A percentile compares a stretch with the other conserved stretches of the same genome.
Evolutionary conservation across 2,797 vertebrate genomes (phyloP).

Genomic region (Acanthiza pusilla): DNA sequence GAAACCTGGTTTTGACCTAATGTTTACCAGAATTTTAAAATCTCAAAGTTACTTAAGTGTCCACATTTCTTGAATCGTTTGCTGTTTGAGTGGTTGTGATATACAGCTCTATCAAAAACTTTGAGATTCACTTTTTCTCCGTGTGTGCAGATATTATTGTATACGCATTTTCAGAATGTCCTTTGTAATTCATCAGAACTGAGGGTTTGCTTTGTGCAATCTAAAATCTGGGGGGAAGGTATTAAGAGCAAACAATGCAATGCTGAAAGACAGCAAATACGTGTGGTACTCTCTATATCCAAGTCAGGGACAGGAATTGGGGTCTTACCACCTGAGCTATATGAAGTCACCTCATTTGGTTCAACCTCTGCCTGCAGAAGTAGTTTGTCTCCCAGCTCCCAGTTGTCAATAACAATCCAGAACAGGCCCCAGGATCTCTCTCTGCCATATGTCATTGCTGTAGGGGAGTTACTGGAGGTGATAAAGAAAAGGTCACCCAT

Average conservation of each 20-base stretch:
- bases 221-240: background rate
- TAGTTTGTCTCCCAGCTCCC: conserved; percentile 13
- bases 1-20: background rate
- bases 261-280: background rate
- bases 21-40: background rate
- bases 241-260: background rate
- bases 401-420: conserved; percentile 50
- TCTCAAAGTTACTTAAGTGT: background rate
- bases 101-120: background rate
- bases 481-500: conserved; percentile 63
- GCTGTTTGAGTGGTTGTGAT: background rate
- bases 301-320: background rate
- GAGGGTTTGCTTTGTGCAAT: background rate
- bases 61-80: background rate
- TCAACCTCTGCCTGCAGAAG: conserved; percentile 5
- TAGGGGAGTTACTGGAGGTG: conserved; percentile 52
- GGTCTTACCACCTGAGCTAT: background rate
- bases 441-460: conserved; percentile 72
- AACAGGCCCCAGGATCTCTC: conserved; percentile 28
- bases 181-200: background rate
- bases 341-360: background rate
- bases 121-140: background rate
- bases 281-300: fast-evolving
- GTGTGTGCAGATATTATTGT: background rate
- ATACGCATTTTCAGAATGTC: background rate